phyloP scores from a whole-genome alignment of 2,113 vertebrate genomes.

The Caretta caretta region DNA sequence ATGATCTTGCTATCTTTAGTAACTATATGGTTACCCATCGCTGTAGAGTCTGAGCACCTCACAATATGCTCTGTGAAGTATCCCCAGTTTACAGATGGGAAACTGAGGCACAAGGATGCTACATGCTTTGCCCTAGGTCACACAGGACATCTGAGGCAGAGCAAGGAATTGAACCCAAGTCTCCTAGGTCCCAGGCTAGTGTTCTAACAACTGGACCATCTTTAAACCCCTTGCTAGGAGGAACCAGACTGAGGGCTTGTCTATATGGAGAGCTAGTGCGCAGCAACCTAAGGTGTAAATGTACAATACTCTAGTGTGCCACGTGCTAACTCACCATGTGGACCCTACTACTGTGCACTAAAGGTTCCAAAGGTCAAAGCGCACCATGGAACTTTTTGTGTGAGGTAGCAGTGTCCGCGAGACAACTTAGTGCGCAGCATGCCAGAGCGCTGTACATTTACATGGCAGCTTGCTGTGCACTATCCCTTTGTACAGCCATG shows the following conservation, averaged over 20 bases:
- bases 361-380: not conserved
- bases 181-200: not conserved
- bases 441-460: not conserved
- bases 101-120: not conserved
- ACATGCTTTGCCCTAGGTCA: not conserved
- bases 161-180: not conserved
- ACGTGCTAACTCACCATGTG: not conserved
- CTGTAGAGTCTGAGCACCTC: not conserved
- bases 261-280: not conserved
- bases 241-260: not conserved
- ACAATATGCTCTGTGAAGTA: not conserved
- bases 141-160: not conserved
- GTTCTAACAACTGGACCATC: not conserved
- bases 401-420: not conserved
- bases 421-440: not conserved
- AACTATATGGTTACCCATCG: not conserved
- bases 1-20: not conserved
- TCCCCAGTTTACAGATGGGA: not conserved
- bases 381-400: not conserved
- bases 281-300: not conserved
- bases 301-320: not conserved
- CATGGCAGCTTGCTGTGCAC: not conserved
- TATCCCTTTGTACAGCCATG: not conserved
- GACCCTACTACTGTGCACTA: not conserved
- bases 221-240: not conserved